A percentile compares a stretch with the other conserved stretches of the same genome.
Conservation (phyloP, 2,888 invertebrate species). For the Melanchra persicariae region DNA sequence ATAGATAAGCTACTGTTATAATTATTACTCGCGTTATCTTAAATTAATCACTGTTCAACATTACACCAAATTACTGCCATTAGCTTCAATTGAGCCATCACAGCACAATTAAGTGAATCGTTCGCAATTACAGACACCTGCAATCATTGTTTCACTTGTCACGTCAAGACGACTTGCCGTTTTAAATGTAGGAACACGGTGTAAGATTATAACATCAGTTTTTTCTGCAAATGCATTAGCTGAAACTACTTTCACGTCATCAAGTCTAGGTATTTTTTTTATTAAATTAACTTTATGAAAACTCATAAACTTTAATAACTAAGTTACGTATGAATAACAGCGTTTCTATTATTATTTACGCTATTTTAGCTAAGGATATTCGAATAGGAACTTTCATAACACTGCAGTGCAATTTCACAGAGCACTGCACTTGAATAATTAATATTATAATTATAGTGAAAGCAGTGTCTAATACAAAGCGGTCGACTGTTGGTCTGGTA, state of each 20-base stretch:
- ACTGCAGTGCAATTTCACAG: constrained; percentile 75
- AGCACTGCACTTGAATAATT: constrained; percentile 77
- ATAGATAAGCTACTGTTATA: constrained; percentile 59
- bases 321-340: constrained; percentile 28
- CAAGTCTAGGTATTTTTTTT: neutral
- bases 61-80: constrained; percentile 65
- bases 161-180: constrained; percentile 32
- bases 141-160: constrained; percentile 64
- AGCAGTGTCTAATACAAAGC: constrained; percentile 68
- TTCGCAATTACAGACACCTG: constrained; percentile 62
- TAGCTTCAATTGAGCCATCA: constrained; percentile 70
- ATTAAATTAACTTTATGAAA: constrained; percentile 5
- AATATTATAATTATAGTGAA: constrained; percentile 77
- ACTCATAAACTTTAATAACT: constrained; percentile 12
- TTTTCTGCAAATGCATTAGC: neutral
- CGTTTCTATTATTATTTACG: constrained; percentile 59
- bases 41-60: constrained; percentile 64
- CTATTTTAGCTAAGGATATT: constrained; percentile 48
- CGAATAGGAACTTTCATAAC: constrained; percentile 67
- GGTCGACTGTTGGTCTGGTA: constrained; percentile 52
- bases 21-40: constrained; percentile 62
- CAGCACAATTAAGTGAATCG: constrained; percentile 67
- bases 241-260: constrained; percentile 9
- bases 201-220: constrained; percentile 7
- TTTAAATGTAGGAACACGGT: constrained; percentile 43